Base-by-base conservation (phyloP, 2,113 vertebrate species). In the Anoura caudifer region DNA sequence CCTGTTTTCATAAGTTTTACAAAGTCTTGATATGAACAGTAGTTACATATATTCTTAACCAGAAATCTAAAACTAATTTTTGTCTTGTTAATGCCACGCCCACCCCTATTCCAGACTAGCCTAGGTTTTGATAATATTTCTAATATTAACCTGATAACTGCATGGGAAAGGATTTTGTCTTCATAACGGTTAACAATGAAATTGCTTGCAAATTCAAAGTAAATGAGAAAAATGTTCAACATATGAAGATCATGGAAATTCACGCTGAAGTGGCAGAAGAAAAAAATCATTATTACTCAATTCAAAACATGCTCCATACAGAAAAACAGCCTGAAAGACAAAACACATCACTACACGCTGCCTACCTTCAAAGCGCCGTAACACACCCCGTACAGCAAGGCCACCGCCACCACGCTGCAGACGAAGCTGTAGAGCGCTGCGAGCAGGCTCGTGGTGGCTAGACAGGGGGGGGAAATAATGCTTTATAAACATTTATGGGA, bases 281-380 rank as follows among this genome's bases (percentile, higher is more conserved):
- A 85, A 56, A 88, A 84, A 17, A 80, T 63, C 31, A 70, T 17
- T 19, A 76, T 38, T 81, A 83, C 59, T 76, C 36, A 54, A 45
- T 17, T 82, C 75, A 76, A 90, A 80, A 92, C 43, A 59, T 43
- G 56, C 12, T 75, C 76, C 31, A 59, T 28, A 31, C 2, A 33
- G 72, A 85, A 95, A 83, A 56, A 36, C 0, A 76, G 54, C 13
- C 85, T 47, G 72, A 79, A 85, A 75, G 47, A 93, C 31, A 93
- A 72, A 95, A 45, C 41, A 33, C 4, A 52, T 14, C 12, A 73
- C 2, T 70, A 43, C 13, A 26, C 16, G 69, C 5, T 75, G 61
- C 98, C 99, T 95, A 99, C 99, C 99, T 99, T 99, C 97, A 99
- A 98, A 87, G 99, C 99, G 86, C 99, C 99, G 10, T 99, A 99